A percentile compares a stretch with the other conserved stretches of the same genome.
Conservation (phyloP, 1,140 invertebrate species). For the Euwallacea fornicatus region DNA sequence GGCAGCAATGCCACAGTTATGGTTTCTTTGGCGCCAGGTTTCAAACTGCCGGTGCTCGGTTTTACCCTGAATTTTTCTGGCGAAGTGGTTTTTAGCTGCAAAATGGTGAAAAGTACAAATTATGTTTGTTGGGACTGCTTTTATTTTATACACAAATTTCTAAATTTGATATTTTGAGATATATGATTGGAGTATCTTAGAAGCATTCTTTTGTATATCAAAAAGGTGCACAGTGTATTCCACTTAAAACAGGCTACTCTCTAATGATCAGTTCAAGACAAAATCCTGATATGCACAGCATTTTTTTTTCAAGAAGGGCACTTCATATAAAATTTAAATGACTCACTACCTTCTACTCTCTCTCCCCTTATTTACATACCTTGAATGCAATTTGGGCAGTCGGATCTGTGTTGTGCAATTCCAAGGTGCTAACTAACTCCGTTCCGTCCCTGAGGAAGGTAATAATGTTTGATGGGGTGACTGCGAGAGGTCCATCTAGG, state of each 20-base stretch:
- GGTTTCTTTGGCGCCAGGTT: constrained; percentile 58
- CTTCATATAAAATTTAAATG: too few relatives aligned
- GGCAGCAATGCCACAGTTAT: constrained; percentile 60
- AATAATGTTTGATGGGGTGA: constrained; percentile 63
- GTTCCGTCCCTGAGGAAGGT: constrained; percentile 65
- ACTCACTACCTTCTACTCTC: too few relatives aligned
- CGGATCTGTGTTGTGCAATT: constrained; percentile 66
- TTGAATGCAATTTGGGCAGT: constrained; percentile 73
- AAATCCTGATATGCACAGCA: background rate
- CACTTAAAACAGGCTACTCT: too few relatives aligned
- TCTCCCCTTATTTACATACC: constrained; percentile 53
- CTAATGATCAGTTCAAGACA: too few relatives aligned
- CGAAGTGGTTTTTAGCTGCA: constrained; percentile 69
- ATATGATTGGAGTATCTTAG: background rate
- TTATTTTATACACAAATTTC: constrained; percentile 3
- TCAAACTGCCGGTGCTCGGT: constrained; percentile 77
- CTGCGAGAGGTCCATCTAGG: constrained; percentile 56
- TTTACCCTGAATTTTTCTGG: constrained; percentile 90
- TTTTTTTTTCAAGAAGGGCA: background rate
- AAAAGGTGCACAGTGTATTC: too few relatives aligned
- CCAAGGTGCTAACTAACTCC: constrained; percentile 66
- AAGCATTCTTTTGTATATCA: too few relatives aligned
- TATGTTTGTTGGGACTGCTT: too few relatives aligned
- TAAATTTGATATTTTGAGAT: background rate
- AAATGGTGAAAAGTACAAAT: background rate